phyloP scores from a whole-genome alignment of 2,797 vertebrate species.

The Crenuchus spilurus region DNA sequence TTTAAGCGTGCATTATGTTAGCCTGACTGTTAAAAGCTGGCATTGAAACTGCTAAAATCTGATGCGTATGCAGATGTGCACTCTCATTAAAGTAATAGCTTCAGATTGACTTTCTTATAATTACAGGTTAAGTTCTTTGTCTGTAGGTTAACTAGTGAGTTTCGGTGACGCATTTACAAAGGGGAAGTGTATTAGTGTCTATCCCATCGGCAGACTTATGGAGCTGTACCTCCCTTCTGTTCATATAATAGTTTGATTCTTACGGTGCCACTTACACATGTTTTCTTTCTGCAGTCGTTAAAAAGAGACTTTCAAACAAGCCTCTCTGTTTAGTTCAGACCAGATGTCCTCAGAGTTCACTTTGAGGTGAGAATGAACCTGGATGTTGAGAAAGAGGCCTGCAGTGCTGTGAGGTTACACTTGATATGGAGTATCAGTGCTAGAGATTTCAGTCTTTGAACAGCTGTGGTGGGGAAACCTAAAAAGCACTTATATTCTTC shows the following conservation, averaged over 20 bases:
- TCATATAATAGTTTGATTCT: slow-evolving; percentile 1
- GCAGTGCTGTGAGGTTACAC: background rate
- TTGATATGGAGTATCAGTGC: too few relatives aligned
- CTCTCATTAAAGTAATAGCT: slow-evolving; percentile 40
- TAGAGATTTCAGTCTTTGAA: background rate
- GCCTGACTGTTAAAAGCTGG: background rate
- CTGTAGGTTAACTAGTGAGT: background rate
- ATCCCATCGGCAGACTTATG: slow-evolving; percentile 9
- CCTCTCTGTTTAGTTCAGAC: background rate
- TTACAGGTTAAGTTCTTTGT: slow-evolving; percentile 20
- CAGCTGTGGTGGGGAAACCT: background rate
- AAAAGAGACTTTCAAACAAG: background rate
- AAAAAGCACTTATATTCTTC: background rate
- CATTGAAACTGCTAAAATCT: background rate
- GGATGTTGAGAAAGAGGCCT: background rate
- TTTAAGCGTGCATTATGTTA: background rate
- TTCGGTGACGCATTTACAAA: slow-evolving; percentile 29
- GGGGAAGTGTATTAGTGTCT: slow-evolving; percentile 42
- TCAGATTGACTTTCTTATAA: slow-evolving; percentile 21
- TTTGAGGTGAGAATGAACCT: slow-evolving; percentile 7
- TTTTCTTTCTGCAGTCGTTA: background rate
- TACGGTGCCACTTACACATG: background rate
- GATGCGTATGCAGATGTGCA: background rate
- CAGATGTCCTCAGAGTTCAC: background rate
- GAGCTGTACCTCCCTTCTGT: slow-evolving; percentile 30